Evolutionary conservation across 2,888 invertebrate genomes (phyloP), one percentile per base, ranked within the genome.

Genomic region (Drosophila neotestacea): DNA sequence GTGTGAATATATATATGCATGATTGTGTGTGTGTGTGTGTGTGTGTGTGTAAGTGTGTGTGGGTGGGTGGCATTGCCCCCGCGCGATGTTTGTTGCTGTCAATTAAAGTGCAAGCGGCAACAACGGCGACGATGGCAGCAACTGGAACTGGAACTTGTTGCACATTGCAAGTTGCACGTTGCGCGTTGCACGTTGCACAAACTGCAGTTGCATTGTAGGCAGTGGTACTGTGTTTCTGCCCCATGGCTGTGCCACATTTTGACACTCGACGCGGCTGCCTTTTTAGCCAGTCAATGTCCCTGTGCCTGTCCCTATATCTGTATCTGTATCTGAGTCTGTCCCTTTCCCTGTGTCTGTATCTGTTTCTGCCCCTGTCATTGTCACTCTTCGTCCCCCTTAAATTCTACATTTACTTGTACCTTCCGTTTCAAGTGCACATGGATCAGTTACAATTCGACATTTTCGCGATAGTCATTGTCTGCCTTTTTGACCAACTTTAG

Each of bases 41-140:
- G 22, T 13, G 6, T 32, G 47, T 55, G 13, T 60, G 65, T 56
- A 22, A 46, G 38, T 62, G 42, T 66, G 68, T 73, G 60, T 72
- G 80, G 73, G 84, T 85, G 87, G 85, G 80, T 85, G 84, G 85
- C 79, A 80, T 82, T 78, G 78, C 79, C 76, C 67, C 76, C 67
- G 80, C 85, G 69, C 82, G 64, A 78, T 85, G 80, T 82, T 85
- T 88, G 85, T 80, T 73, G 88, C 81, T 86, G 85, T 88, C 85
- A 86, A 86, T 88, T 88, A 86, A 88, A 85, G 71, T 61, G 77
- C 76, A 66, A 52, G 41, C 22, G 51, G 51, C 46, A 48, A 28
- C 60, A 47, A 55, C 62, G 38, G 32, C 60, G 50, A 55, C 62
- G 38, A 39, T 75, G 61, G 65, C 83, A 85, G 88, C 79, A 85